Evolutionary conservation across 2,888 invertebrate species (phyloP).

Genomic region (Conistra vaccinii): DNA sequence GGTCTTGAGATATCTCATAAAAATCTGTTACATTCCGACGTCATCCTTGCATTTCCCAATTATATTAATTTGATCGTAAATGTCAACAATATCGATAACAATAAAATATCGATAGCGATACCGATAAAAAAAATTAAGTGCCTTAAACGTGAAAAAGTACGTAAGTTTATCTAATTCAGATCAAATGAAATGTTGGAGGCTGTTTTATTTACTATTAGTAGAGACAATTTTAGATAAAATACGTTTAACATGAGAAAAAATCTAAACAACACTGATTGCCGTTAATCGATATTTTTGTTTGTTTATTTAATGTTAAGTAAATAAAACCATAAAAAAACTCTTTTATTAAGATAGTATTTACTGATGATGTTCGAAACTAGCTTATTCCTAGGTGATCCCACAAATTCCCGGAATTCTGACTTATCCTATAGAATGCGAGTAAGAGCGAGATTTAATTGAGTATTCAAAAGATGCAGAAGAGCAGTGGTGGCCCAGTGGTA

Average conservation of each 20-base stretch:
- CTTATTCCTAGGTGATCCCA: not conserved
- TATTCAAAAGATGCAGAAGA: not conserved
- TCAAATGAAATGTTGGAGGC: slow-evolving; percentile 54
- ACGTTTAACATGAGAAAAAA: slow-evolving; percentile 35
- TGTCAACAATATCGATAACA: slow-evolving; percentile 45
- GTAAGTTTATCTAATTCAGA: slow-evolving; percentile 52
- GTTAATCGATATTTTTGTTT: slow-evolving; percentile 47
- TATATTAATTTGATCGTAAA: slow-evolving; percentile 56
- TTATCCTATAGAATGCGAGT: fast-evolving
- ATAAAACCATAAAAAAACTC: slow-evolving; percentile 1
- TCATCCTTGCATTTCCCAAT: slow-evolving; percentile 51
- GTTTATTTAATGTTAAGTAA: slow-evolving; percentile 18
- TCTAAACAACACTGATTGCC: slow-evolving; percentile 31
- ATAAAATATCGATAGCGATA: slow-evolving; percentile 55
- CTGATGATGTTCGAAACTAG: not conserved
- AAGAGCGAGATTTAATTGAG: not conserved
- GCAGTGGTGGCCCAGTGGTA: too few relatives aligned
- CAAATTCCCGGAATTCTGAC: not conserved
- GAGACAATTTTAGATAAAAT: slow-evolving; percentile 45
- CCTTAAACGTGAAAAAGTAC: slow-evolving; percentile 42
- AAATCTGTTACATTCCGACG: slow-evolving; percentile 9
- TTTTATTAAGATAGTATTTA: too few relatives aligned
- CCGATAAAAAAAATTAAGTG: slow-evolving; percentile 49
- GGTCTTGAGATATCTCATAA: slow-evolving; percentile 11
- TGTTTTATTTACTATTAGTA: slow-evolving; percentile 50